Evolutionary conservation across 2,797 vertebrate species (phyloP), one percentile per base, ranked within the genome.

Genomic region (Arremon aurantiirostris): DNA sequence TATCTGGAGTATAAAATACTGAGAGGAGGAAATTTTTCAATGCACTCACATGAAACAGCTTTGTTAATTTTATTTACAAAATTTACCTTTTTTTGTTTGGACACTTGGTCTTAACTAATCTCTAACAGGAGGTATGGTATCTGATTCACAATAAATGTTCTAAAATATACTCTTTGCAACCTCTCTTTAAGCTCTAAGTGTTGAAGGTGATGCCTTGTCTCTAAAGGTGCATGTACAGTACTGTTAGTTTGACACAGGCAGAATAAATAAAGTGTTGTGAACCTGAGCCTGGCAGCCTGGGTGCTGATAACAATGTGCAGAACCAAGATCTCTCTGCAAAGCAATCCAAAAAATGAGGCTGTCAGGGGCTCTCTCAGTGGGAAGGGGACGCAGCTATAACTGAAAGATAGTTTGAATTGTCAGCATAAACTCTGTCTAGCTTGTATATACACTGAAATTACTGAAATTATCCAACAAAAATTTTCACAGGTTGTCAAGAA

Each of bases 21-120:
- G 28, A 87, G 47, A 83, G 39, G 5, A 75, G 12, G 20, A 75
- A 9, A 7, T 52, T 84, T 86, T 42, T 82, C 6, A 55, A 0
- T 26, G 7, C 23, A 63, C 28, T 87, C 42, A 24, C 14, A 1
- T 41, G 59, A 21, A 39, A 37, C 0, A 0, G 15, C 20, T 72
- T 82, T 75, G 8, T 61, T 17, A 0, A 8, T 83, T 90, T 86
- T 71, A 30, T 39, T 83, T 59, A 46, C 5, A 72, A 69, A 61
- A 55, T 39, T 41, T 39, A 12, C 17, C 7, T 61, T 57, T 83
- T 83, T 86, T 9, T 52, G 8, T 46, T 78, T 76, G 19, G 82
- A 41, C 17, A n/a, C 23, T 69, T 79, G 35, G 18, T 35, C 2
- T 1, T 80, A 73, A 76, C 15, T 75, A 11, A 32, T 32, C 42